phyloP scores from a whole-genome alignment of 1,140 invertebrate genomes.

The Drosophila trapezifrons region DNA sequence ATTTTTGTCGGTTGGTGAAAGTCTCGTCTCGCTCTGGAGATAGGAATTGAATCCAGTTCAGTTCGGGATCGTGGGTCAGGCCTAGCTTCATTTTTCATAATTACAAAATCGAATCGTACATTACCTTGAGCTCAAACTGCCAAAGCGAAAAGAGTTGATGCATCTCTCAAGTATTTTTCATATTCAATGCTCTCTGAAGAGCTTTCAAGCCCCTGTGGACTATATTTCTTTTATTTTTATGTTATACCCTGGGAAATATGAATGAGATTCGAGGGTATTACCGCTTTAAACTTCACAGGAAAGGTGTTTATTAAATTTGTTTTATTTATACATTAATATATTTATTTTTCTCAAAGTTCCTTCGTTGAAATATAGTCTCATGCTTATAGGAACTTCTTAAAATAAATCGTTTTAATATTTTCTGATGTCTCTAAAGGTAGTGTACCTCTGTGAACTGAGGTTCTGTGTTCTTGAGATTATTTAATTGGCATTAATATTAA shows the following conservation, averaged over 20 bases:
- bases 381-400: too few relatives aligned
- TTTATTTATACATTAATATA: too few relatives aligned
- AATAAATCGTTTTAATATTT: too few relatives aligned
- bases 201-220: slow-evolving; percentile 50
- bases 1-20: slow-evolving; percentile 53
- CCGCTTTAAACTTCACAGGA: not conserved
- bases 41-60: slow-evolving; percentile 41
- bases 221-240: slow-evolving; percentile 17
- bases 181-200: slow-evolving; percentile 50
- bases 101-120: slow-evolving; percentile 58
- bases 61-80: slow-evolving; percentile 28
- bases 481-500: too few relatives aligned
- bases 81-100: slow-evolving; percentile 61
- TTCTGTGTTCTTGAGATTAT: too few relatives aligned
- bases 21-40: slow-evolving; percentile 27
- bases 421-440: too few relatives aligned
- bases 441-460: too few relatives aligned
- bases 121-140: slow-evolving; percentile 80
- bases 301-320: too few relatives aligned
- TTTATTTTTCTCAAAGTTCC: too few relatives aligned
- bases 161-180: slow-evolving; percentile 59
- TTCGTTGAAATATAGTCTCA: too few relatives aligned
- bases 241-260: slow-evolving; percentile 19
- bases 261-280: not conserved
- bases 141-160: slow-evolving; percentile 62